Conservation (phyloP, 1,140 invertebrate species). For the Bombus consobrinus region DNA sequence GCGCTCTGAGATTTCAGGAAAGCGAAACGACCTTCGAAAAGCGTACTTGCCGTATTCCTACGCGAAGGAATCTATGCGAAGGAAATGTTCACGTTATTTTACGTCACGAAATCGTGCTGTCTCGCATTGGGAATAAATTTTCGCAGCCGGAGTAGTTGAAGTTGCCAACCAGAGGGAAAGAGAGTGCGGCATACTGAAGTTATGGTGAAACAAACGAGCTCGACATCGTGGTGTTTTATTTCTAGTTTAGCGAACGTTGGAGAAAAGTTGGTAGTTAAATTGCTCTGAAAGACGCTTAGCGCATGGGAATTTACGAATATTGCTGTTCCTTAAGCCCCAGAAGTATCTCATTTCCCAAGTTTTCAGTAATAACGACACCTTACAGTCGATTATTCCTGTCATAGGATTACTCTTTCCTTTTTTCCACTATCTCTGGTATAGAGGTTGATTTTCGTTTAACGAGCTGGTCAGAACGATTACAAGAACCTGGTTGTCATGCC, state of each 20-base stretch:
- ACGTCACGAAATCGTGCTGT: neutral
- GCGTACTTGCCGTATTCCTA: neutral
- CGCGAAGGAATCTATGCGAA: neutral
- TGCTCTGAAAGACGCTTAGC: conserved; percentile 59
- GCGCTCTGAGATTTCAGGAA: neutral
- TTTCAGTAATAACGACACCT: conserved; percentile 41
- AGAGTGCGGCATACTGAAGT: neutral
- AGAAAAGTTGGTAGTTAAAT: conserved; percentile 62
- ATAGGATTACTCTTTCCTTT: neutral
- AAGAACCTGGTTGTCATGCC: neutral
- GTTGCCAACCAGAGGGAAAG: neutral
- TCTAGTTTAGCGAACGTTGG: conserved; percentile 37
- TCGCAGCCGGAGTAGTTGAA: neutral
- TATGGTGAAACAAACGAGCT: conserved; percentile 45
- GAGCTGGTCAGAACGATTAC: neutral
- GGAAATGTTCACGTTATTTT: neutral
- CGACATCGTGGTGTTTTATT: conserved; percentile 55
- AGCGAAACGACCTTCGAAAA: neutral
- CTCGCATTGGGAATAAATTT: conserved; percentile 36
- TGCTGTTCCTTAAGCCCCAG: conserved; percentile 55
- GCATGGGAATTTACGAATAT: conserved; percentile 59
- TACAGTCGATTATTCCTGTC: conserved; percentile 19
- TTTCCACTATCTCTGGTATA: neutral
- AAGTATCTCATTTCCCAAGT: conserved; percentile 47
- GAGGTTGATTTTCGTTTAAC: conserved; percentile 14